Conservation (phyloP, 2,797 vertebrate species). For the Serranus cabrilla region DNA sequence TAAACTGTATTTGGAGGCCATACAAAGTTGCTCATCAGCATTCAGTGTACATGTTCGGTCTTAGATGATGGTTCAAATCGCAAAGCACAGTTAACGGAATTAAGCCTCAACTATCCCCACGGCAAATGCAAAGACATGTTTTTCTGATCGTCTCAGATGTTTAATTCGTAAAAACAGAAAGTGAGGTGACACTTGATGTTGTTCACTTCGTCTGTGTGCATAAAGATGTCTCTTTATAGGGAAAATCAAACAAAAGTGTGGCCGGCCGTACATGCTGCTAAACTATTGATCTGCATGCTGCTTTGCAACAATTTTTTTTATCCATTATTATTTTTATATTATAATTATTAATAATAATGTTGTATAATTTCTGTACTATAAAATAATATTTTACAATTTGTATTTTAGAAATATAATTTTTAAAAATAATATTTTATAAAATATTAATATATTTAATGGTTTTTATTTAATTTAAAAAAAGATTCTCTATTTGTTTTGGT, state of each 20-base stretch:
- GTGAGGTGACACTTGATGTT: background rate
- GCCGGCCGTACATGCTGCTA: background rate
- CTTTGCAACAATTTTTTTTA: background rate
- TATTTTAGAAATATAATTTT: no score
- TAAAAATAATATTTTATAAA: no score
- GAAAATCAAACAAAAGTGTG: background rate
- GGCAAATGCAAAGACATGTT: constrained; percentile 10
- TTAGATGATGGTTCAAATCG: constrained; percentile 23
- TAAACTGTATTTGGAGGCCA: constrained; percentile 19
- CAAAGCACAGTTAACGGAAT: constrained; percentile 5
- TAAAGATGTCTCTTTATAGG: background rate
- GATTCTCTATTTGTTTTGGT: no score
- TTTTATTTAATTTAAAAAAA: no score
- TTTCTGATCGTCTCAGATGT: background rate
- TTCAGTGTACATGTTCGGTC: constrained; percentile 30
- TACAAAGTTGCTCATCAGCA: constrained; percentile 13
- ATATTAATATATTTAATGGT: no score
- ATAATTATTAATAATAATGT: no score
- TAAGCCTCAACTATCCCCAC: background rate
- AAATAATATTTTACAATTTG: no score
- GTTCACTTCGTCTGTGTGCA: background rate
- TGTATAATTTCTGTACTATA: no score
- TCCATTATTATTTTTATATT: no score
- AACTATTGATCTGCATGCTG: background rate
- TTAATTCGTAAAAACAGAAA: constrained; percentile 5